Evolutionary conservation across 2,888 invertebrate genomes (phyloP).

Genomic region (Iphiclides podalirius): DNA sequence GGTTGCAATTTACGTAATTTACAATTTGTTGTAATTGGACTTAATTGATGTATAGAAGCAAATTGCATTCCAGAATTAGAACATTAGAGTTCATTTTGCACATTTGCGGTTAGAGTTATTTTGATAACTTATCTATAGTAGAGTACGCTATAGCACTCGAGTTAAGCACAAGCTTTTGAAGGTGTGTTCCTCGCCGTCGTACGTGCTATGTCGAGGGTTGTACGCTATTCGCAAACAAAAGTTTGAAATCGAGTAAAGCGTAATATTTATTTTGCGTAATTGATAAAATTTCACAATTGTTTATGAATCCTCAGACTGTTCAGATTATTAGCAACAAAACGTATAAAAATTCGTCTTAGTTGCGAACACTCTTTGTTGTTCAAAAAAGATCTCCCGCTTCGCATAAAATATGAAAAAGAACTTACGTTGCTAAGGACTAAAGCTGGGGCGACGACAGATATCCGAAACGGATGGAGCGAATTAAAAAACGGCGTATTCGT

Average conservation of each 20-base stretch:
- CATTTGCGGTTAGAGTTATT: not conserved
- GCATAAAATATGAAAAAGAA: constrained; percentile 1
- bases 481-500: not conserved
- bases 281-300: too few relatives aligned
- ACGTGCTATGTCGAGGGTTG: not conserved
- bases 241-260: not conserved
- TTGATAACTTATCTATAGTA: constrained; percentile 9
- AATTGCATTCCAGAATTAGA: not conserved
- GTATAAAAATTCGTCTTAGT: constrained; percentile 6
- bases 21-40: not conserved
- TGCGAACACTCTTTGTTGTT: not conserved
- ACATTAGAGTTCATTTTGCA: constrained; percentile 14
- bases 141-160: constrained; percentile 4
- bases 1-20: not conserved
- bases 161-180: not conserved
- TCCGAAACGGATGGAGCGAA: not conserved
- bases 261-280: not conserved
- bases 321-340: too few relatives aligned
- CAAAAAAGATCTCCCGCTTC: not conserved
- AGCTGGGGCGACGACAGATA: not conserved
- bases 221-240: not conserved
- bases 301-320: too few relatives aligned
- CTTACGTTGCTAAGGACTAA: not conserved
- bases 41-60: not conserved
- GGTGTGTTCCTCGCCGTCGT: not conserved